Base-by-base conservation (phyloP, 2,888 invertebrate genomes). In the Abrostola triplasia region DNA sequence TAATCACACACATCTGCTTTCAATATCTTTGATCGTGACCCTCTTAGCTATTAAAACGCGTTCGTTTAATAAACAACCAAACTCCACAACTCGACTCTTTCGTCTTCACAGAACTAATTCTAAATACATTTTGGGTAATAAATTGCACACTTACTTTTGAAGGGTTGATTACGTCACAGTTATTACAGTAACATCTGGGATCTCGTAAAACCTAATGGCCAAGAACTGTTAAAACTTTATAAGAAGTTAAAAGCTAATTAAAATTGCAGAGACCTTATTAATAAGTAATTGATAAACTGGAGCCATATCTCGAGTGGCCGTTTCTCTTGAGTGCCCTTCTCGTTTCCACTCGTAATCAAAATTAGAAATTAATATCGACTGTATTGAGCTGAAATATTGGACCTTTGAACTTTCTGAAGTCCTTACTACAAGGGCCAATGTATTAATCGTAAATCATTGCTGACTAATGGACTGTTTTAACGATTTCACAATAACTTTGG, bases 301-400 rank as follows among this genome's bases (percentile, higher is more conserved):
- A 68, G 74, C 74, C 73, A 64, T 79, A 71, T 74, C 60, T 59
- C 63, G 71, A 80, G 75, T 71, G 73, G 60, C 60, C 70, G 70
- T 74, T 65, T 64, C 71, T 65, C 36, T 49, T 47, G 51, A 71
- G 76, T 53, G 50, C 76, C 68, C 78, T 76, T 51, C 64, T 68
- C 71, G 65, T 64, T 71, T 63, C 60, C 59, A 73, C 59, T 71
- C 64, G 68, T 76, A 70, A 79, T 83, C 70, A 72, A 76, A 75
- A 76, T 81, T 75, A 63, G 76, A 74, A 82, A 81, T 81, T 80
- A 80, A 80, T 80, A 81, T 70, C 56, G 77, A 77, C 68, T 67
- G 74, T 76, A 80, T 79, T 70, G 64, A 70, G 59, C 59, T 73
- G 66, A 70, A 77, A 80, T 81, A 73, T 82, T 68, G 61, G 64